These are phyloP conservation scores for Eutolmus rufibarbis DNA, from an alignment of 2,888 invertebrate species.

Conservation along the genomic window DNA sequence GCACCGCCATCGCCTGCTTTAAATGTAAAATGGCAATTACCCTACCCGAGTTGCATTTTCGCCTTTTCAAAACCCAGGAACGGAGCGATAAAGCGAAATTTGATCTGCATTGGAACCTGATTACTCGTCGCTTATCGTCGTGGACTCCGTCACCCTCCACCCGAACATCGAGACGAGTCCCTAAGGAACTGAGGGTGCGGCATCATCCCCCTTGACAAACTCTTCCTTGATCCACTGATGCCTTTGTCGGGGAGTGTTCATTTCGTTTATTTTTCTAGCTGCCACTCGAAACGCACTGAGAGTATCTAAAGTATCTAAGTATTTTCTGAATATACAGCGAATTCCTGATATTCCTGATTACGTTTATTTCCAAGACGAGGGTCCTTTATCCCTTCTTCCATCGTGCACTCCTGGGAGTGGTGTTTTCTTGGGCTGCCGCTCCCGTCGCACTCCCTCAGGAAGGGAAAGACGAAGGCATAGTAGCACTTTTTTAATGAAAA, in stretches of 20 bases:
- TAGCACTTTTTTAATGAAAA: neutral
- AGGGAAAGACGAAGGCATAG: neutral
- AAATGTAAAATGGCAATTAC: neutral
- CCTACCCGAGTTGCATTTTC: neutral
- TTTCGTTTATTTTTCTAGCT: slow-evolving; percentile 13
- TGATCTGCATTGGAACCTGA: slow-evolving; percentile 14
- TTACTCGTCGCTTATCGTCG: neutral
- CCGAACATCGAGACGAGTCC: neutral
- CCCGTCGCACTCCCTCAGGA: neutral
- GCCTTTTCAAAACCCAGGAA: neutral
- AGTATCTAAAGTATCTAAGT: neutral
- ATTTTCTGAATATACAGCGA: neutral
- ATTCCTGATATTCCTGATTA: neutral
- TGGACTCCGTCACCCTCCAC: neutral
- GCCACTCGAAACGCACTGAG: neutral
- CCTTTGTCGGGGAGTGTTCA: neutral
- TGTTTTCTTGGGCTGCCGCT: neutral
- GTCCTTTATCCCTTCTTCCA: neutral
- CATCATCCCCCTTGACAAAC: neutral
- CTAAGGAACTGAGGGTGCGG: neutral
- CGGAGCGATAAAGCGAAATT: neutral
- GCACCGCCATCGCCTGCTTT: neutral
- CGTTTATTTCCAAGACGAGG: neutral
- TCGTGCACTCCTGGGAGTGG: neutral
- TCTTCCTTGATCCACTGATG: neutral